Evolutionary conservation across 2,113 vertebrate genomes (phyloP).

Genomic region (Aramus guarauna): DNA sequence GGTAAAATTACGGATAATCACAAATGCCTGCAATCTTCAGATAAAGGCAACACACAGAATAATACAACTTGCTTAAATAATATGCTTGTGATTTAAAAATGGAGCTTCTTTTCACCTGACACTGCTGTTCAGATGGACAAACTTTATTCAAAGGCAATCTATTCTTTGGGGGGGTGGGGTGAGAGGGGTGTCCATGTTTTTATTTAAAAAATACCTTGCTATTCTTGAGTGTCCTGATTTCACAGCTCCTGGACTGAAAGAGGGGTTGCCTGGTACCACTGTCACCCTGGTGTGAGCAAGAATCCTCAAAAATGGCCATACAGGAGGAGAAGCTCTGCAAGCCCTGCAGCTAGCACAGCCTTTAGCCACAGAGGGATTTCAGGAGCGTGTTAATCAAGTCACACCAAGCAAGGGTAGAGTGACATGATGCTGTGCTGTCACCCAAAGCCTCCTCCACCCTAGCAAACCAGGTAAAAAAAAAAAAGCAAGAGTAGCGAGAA

Average conservation of each 20-base stretch:
- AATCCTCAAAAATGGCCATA: not conserved
- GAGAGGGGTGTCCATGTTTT: not conserved
- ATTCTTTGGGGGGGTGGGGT: not conserved
- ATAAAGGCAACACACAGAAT: not conserved
- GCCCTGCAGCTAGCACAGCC: not conserved
- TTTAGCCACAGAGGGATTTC: not conserved
- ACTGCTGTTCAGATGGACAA: not conserved
- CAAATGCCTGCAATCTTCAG: slow-evolving; percentile 10
- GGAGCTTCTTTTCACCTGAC: not conserved
- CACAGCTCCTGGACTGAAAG: not conserved
- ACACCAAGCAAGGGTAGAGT: not conserved
- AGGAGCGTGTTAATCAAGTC: not conserved
- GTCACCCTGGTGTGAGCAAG: not conserved
- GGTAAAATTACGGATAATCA: slow-evolving; percentile 18
- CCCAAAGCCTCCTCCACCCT: not conserved
- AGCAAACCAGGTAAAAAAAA: not conserved
- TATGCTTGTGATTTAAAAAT: not conserved
- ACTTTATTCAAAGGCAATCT: not conserved
- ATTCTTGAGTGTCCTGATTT: not conserved
- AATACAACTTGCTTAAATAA: not conserved
- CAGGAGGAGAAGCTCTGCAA: not conserved
- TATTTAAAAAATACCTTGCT: not conserved
- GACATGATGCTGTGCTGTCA: not conserved
- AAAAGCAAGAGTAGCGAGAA: not conserved
- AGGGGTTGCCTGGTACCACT: not conserved